Evolutionary conservation across 2,797 vertebrate genomes (phyloP), one percentile per base, ranked within the genome.

Genomic region (Molothrus aeneus): DNA sequence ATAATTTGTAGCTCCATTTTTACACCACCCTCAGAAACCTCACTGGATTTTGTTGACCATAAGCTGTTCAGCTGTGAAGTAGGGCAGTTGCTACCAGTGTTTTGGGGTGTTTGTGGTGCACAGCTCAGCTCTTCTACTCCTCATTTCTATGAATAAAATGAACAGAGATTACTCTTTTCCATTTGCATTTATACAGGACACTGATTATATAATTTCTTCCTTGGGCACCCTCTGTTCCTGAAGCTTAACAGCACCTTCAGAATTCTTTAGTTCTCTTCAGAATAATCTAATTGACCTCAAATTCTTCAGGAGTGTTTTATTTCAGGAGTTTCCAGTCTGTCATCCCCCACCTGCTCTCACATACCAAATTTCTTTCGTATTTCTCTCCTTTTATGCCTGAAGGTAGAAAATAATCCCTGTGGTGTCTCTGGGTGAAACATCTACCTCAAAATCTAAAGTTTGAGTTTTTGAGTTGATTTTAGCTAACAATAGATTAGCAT

Each of bases 151-250:
- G 86, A 66, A 60, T 45, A 77, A 51, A 73, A 13, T 61, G 80
- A 89, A 57, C 64, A 88, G 66, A 88, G 87, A 54, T 90, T 50
- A 36, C 56, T 85, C 69, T 74, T 56, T 56, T 29, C 21, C 25
- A 77, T 82, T 95, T 92, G 78, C 64, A 71, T 90, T 94, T 79
- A 24, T 71, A 77, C 64, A 80, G 59, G 64, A 73, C 1, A 1
- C 36, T 82, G 78, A 53, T 93, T 69, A 64, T 86, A 13, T 66
- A 56, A 86, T 90, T 94, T 70, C 74, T 93, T 94, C 80, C 64
- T 21, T 57, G 78, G 74, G 74, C 71, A 89, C 17, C 48, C 53
- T 88, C 78, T 90, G 51, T 89, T 94, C 64, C 83, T 80, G 71
- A 81, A 81, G 32, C 42, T 90, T 26, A 88, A 40, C 38, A 56